Conservation (phyloP, 2,797 vertebrate genomes). For the Heterohyrax brucei region DNA sequence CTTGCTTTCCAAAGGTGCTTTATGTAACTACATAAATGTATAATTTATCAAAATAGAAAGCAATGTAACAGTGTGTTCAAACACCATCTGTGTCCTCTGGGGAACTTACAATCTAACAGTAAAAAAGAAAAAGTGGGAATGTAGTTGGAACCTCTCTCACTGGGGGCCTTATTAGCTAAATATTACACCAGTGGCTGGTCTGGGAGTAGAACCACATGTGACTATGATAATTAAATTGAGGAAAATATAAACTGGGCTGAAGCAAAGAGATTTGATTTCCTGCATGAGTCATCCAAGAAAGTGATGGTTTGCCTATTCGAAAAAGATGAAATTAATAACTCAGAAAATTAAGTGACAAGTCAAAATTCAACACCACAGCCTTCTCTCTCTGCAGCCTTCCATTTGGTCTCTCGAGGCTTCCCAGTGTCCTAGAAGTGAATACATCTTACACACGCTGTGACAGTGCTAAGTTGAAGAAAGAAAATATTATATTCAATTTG, state of each 20-base stretch:
- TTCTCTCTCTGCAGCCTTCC: constrained; percentile 32
- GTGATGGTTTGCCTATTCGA: constrained; percentile 62
- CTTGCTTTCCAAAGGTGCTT: constrained; percentile 4
- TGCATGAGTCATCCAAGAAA: constrained; percentile 47
- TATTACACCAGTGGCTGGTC: background rate
- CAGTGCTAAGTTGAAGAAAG: background rate
- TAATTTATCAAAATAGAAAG: constrained; percentile 39
- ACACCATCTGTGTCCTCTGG: background rate
- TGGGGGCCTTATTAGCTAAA: constrained; percentile 1
- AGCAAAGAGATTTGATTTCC: constrained; percentile 72
- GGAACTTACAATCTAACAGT: constrained; percentile 1
- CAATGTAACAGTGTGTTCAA: background rate
- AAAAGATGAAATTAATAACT: constrained; percentile 66
- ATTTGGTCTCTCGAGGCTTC: constrained; percentile 23
- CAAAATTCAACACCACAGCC: constrained; percentile 1
- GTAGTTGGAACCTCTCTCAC: background rate
- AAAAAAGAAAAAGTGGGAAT: background rate
- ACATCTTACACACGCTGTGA: background rate
- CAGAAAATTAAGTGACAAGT: constrained; percentile 61
- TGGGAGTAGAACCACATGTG: background rate
- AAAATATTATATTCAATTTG: background rate
- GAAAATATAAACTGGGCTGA: constrained; percentile 66
- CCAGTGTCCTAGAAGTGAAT: background rate
- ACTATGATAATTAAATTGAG: constrained; percentile 49
- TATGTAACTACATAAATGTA: constrained; percentile 34